Percentiles rank a stretch among this genome's conserved stretches.
Conservation (phyloP, 2,113 vertebrate genomes). For the Nymphicus hollandicus region DNA sequence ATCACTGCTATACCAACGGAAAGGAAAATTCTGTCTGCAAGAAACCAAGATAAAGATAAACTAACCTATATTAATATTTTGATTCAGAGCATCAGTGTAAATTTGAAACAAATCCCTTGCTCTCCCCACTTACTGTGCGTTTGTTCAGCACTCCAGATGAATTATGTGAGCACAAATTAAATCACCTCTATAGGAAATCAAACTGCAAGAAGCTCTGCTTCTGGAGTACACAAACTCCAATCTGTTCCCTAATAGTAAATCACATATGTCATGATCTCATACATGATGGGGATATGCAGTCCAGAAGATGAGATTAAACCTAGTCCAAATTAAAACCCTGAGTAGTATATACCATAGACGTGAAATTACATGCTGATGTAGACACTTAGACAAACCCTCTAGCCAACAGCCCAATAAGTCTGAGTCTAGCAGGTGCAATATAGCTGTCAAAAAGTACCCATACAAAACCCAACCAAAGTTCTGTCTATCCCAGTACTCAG, state of each 20-base stretch:
- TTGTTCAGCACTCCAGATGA: neutral
- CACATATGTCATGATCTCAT: neutral
- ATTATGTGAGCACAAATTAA: neutral
- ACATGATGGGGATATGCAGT: neutral
- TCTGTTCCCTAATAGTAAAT: neutral
- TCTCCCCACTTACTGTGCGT: neutral
- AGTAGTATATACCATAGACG: rapidly evolving
- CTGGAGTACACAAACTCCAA: neutral
- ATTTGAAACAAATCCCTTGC: neutral
- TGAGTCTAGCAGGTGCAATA: rapidly evolving
- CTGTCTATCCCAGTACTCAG: too few species aligned
- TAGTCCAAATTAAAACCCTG: neutral
- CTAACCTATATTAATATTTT: neutral
- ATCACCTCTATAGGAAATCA: neutral
- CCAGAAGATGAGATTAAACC: neutral
- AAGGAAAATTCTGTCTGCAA: neutral
- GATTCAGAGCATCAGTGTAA: neutral
- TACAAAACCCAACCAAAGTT: neutral
- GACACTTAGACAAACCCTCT: neutral
- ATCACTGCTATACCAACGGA: neutral
- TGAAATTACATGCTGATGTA: neutral
- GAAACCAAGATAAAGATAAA: neutral
- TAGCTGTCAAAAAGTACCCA: neutral
- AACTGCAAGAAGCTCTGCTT: neutral
- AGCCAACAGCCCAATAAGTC: neutral